phyloP scores from a whole-genome alignment of 2,113 vertebrate species.

The Tetrao urogallus region DNA sequence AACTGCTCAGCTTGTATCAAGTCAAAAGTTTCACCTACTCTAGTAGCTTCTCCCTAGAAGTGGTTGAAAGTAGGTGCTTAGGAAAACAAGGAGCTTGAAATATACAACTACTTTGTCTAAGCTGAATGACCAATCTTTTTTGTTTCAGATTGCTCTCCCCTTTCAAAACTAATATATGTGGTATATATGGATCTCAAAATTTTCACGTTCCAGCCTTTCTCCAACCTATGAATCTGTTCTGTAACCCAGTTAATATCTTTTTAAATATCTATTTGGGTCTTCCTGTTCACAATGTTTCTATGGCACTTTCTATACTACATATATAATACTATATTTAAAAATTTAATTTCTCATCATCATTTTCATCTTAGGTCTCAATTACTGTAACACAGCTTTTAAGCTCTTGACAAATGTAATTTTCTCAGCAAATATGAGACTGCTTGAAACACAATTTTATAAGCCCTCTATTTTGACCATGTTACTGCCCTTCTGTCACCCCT shows the following conservation, averaged over 20 bases:
- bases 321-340: background rate
- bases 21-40: background rate
- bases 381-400: background rate
- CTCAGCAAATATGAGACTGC: background rate
- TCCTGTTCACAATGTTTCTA: background rate
- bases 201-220: background rate
- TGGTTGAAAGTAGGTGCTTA: background rate
- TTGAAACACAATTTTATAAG: background rate
- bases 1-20: rapidly evolving
- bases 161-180: background rate
- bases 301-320: background rate
- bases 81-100: background rate
- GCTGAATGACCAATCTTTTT: background rate
- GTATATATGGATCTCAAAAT: background rate
- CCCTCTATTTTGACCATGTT: background rate
- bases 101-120: background rate
- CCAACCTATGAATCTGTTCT: background rate
- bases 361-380: background rate
- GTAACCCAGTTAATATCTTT: background rate
- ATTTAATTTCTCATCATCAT: background rate
- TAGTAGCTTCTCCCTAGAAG: background rate
- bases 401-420: background rate
- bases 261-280: background rate
- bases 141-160: background rate
- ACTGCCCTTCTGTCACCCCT: background rate